Percentiles rank a stretch among this genome's conserved stretches.
Evolutionary conservation across 2,888 invertebrate species (phyloP).

Genomic region (Microchrysa polita): DNA sequence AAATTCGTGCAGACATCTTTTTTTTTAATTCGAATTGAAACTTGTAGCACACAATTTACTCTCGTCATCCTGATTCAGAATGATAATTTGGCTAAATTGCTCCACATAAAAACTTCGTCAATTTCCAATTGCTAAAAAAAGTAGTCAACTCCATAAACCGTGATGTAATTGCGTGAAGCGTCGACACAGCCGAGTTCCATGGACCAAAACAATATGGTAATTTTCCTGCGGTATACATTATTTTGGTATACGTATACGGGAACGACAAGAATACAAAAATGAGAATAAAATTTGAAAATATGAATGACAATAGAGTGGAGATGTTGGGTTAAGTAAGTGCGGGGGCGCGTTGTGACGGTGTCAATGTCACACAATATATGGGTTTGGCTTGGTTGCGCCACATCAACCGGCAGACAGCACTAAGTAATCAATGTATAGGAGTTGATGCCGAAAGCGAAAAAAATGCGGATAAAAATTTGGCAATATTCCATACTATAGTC

Average conservation of each 20-base stretch:
- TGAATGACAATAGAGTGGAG: conserved; percentile 31
- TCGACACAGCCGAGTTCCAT: conserved; percentile 12
- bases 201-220: conserved; percentile 31
- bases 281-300: conserved; percentile 17
- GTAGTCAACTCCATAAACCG: not conserved
- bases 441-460: not conserved
- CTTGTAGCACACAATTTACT: too few relatives aligned
- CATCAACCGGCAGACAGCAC: too few relatives aligned
- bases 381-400: not conserved
- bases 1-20: too few relatives aligned
- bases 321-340: not conserved
- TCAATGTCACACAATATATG: conserved; percentile 26
- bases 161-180: conserved; percentile 19
- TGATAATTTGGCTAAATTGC: too few relatives aligned
- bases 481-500: conserved; percentile 15
- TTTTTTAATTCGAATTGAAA: too few relatives aligned
- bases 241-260: too few relatives aligned
- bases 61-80: too few relatives aligned
- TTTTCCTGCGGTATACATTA: not conserved
- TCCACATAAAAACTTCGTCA: too few relatives aligned
- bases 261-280: not conserved
- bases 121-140: too few relatives aligned
- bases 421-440: too few relatives aligned
- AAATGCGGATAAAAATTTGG: conserved; percentile 13
- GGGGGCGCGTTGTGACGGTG: conserved; percentile 11